Evolutionary conservation across 2,797 vertebrate species (phyloP), one percentile per base, ranked within the genome.

Genomic region (Salmo trutta): DNA sequence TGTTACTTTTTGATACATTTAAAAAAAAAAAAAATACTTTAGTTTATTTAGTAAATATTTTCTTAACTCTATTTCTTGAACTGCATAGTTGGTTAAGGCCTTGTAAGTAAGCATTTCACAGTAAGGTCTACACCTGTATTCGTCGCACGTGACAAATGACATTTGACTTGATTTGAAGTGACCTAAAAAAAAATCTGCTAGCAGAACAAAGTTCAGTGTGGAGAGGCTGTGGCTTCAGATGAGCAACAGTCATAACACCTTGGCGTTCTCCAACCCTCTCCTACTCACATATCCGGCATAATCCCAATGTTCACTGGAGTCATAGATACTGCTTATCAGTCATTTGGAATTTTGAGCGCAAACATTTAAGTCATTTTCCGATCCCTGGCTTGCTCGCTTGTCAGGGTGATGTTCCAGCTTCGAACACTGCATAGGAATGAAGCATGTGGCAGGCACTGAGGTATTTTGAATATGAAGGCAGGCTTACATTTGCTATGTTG

Each of bases 181-280:
- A 85, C 51, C 72, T 82, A 80, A 75, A 83, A 78, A 81, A 81
- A 70, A 59, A 19, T 24, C 27, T 56, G 73, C 62, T 76, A 15
- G 33, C 19, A 86, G 66, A 71, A 68, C 19, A 79, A 83, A 79
- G 41, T 12, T 41, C 8, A 67, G 74, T 73, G 33, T 59, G 65
- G 66, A 51, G 36, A 72, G 54, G 21, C 51, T 19, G 47, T 41
- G 51, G 76, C 41, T 47, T 47, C 41, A 47, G 41, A 47, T 14
- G 41, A 12, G 41, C 31, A 74, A 47, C 56, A 74, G 71, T 33
- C 71, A 47, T 16, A 53, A 24, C 66, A 73, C 53, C 71, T 66
- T 75, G 21, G 51, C 64, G n/a, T 47, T 47, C 41, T 47, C 41
- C 41, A 47, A 47, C 41, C n/a, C 59, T 31, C 54, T 54, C 19